phyloP scores from a whole-genome alignment of 2,113 vertebrate genomes.

The Numenius arquata region DNA sequence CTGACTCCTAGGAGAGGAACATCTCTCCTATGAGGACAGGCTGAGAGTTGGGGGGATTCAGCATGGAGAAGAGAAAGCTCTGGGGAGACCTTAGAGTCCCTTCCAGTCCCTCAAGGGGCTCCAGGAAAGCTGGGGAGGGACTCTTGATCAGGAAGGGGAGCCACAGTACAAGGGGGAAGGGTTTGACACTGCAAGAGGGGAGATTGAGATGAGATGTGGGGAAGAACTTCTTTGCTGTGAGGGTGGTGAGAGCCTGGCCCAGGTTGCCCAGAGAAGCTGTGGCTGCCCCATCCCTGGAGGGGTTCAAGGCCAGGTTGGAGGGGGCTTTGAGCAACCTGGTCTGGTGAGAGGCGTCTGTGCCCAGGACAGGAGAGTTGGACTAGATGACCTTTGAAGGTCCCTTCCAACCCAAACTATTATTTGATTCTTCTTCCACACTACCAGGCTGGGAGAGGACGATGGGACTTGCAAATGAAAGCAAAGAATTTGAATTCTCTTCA shows the following conservation, averaged over 20 bases:
- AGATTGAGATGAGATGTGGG: background rate
- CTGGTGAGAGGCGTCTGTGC: background rate
- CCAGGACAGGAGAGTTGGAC: background rate
- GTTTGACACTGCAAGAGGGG: background rate
- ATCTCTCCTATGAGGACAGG: background rate
- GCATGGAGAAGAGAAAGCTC: background rate
- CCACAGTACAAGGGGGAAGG: background rate
- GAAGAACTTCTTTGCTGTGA: background rate
- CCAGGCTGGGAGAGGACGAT: background rate
- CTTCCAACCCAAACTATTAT: background rate
- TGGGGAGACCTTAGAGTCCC: background rate
- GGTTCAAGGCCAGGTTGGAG: background rate
- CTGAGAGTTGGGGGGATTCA: background rate
- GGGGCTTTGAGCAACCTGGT: background rate
- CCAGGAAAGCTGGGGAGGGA: background rate
- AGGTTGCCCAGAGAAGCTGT: background rate
- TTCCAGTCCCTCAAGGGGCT: background rate
- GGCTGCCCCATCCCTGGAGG: background rate
- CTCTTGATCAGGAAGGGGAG: too few species aligned
- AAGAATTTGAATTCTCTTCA: background rate
- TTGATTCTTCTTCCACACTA: background rate
- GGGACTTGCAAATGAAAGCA: background rate
- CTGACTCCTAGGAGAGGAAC: background rate
- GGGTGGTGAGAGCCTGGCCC: background rate
- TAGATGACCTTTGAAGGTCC: background rate